Conservation (phyloP, 2,888 invertebrate species). For the Drosophila ochracea region DNA sequence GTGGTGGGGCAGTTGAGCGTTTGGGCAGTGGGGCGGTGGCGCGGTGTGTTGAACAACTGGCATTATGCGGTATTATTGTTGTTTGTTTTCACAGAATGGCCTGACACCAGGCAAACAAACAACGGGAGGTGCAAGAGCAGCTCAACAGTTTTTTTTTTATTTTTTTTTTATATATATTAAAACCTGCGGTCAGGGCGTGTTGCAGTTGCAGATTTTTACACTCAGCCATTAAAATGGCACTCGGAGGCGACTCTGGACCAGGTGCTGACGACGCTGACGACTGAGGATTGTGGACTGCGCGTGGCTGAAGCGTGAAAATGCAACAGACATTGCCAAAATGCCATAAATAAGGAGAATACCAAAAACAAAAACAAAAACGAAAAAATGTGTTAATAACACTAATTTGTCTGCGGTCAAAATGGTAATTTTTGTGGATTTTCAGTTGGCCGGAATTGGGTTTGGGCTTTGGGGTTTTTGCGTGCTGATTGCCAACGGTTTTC, state of each 20-base stretch:
- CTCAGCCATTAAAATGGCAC: slow-evolving; percentile 56
- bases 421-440: slow-evolving; percentile 80
- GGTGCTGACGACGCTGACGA: slow-evolving; percentile 53
- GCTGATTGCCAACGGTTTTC: slow-evolving; percentile 63
- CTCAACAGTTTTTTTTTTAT: slow-evolving; percentile 46
- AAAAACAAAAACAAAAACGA: neutral
- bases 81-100: slow-evolving; percentile 72
- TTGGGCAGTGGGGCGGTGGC: slow-evolving; percentile 1
- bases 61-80: slow-evolving; percentile 77
- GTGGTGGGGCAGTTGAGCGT: neutral
- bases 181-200: slow-evolving; percentile 76
- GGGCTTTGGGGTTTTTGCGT: slow-evolving; percentile 54
- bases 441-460: slow-evolving; percentile 57
- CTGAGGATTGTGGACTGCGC: slow-evolving; percentile 45
- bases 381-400: slow-evolving; percentile 80
- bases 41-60: slow-evolving; percentile 26
- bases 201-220: slow-evolving; percentile 67
- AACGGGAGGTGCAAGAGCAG: slow-evolving; percentile 29
- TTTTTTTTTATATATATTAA: slow-evolving; percentile 65
- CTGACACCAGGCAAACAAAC: slow-evolving; percentile 66
- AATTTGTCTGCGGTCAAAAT: slow-evolving; percentile 80
- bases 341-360: slow-evolving; percentile 54
- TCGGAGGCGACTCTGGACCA: slow-evolving; percentile 56
- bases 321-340: slow-evolving; percentile 67
- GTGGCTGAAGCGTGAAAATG: slow-evolving; percentile 77